A percentile compares a stretch with the other conserved stretches of the same genome.
Conservation (phyloP, 2,797 vertebrate species). For the Pyrocephalus nanus region DNA sequence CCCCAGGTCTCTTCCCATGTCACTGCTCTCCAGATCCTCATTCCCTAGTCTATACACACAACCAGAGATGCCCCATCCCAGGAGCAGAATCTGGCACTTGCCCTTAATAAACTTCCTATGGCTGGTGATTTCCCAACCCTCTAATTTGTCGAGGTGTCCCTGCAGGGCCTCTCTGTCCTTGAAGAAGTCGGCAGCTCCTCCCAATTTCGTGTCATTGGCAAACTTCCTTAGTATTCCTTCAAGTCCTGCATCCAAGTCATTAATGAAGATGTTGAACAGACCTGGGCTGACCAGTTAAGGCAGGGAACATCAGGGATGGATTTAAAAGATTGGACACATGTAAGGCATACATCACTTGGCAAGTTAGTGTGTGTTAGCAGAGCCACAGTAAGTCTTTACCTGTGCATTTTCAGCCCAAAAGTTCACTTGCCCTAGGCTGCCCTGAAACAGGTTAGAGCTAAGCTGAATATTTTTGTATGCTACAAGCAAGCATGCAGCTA, state of each 20-base stretch:
- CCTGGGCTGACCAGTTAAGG: background rate
- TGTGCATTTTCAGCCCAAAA: background rate
- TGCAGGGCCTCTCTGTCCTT: background rate
- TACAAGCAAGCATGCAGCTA: background rate
- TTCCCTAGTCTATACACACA: background rate
- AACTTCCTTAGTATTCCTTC: background rate
- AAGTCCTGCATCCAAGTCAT: background rate
- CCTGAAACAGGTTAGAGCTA: background rate
- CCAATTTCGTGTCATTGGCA: background rate
- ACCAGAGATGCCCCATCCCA: background rate
- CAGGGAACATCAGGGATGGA: background rate
- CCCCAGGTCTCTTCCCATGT: accelerated
- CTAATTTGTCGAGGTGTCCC: background rate
- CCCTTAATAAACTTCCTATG: background rate
- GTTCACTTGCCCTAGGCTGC: background rate
- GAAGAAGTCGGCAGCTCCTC: background rate
- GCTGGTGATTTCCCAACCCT: background rate
- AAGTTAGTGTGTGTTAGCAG: background rate
- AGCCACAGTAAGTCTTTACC: background rate
- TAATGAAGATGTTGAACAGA: background rate
- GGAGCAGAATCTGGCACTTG: background rate
- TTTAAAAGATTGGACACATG: background rate
- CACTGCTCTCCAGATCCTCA: background rate
- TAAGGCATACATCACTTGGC: background rate
- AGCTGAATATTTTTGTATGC: background rate